Conservation (phyloP, 2,797 vertebrate genomes). For the Zonotrichia albicollis region DNA sequence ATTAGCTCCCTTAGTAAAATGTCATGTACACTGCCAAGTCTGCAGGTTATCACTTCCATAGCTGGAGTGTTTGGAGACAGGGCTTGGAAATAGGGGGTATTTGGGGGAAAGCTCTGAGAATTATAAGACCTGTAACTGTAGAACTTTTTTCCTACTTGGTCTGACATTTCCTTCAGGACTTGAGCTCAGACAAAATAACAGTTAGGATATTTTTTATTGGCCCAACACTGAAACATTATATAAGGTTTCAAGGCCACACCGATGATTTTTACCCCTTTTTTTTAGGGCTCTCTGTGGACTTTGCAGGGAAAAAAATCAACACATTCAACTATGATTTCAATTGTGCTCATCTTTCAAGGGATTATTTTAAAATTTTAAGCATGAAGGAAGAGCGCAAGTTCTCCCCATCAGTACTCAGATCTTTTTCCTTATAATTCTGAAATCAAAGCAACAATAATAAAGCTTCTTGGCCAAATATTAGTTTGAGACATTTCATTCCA, state of each 20-base stretch:
- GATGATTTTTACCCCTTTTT: not conserved
- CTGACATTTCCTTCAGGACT: constrained; percentile 61
- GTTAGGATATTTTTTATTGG: constrained; percentile 68
- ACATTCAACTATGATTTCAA: constrained; percentile 20
- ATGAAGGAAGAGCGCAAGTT: constrained; percentile 9
- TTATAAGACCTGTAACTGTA: constrained; percentile 55
- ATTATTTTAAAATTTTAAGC: constrained; percentile 24
- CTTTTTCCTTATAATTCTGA: constrained; percentile 16
- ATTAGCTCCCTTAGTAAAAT: constrained; percentile 80
- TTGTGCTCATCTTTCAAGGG: constrained; percentile 10
- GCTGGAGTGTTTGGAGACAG: constrained; percentile 61
- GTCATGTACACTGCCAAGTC: constrained; percentile 66
- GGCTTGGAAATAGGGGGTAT: constrained; percentile 38
- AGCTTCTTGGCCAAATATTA: not conserved
- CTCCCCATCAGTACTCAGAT: not conserved
- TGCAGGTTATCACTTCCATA: constrained; percentile 72
- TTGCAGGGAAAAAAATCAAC: constrained; percentile 28
- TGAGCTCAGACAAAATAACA: constrained; percentile 56
- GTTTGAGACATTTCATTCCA: not conserved
- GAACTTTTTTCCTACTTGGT: constrained; percentile 60
- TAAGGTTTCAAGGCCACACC: constrained; percentile 67
- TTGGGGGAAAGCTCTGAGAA: constrained; percentile 60
- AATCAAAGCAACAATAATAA: constrained; percentile 40
- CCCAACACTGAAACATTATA: constrained; percentile 55
- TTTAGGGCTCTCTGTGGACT: not conserved